Evolutionary conservation across 1,140 invertebrate species (phyloP).

Genomic region (Panulirus ornatus): DNA sequence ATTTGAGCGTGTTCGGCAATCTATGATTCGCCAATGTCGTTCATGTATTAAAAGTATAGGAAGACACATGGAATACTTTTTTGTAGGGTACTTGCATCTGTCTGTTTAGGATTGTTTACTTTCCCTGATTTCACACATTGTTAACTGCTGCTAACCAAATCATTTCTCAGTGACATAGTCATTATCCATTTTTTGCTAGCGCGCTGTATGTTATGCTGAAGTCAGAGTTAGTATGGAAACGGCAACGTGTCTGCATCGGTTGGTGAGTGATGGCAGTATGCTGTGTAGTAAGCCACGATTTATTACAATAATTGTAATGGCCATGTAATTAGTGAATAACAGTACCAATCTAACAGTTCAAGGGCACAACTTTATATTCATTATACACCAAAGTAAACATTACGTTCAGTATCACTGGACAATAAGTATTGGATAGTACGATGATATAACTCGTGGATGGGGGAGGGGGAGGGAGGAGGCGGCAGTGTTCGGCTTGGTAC

Average conservation of each 20-base stretch:
- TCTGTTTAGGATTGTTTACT: not conserved
- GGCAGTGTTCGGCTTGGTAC: constrained; percentile 25
- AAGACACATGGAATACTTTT: not conserved
- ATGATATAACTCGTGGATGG: not conserved
- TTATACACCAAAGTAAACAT: not conserved
- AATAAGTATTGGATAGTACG: not conserved
- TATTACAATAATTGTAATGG: no score
- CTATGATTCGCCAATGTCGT: no score
- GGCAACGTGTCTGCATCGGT: not conserved
- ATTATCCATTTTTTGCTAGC: not conserved
- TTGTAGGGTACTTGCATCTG: not conserved
- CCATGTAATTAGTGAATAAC: no score
- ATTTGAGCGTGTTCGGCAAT: no score
- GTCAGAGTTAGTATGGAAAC: not conserved
- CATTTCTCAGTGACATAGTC: not conserved
- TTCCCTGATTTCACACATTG: not conserved
- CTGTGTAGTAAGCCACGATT: no score
- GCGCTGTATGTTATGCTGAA: not conserved
- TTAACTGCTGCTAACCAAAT: not conserved
- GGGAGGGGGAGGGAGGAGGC: not conserved
- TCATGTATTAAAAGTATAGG: not conserved
- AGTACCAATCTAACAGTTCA: not conserved
- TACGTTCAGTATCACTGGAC: not conserved
- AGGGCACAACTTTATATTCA: no score
- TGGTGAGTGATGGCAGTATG: not conserved